Conservation (phyloP, 2,888 invertebrate species). For the Stenolophus ochropezus region DNA sequence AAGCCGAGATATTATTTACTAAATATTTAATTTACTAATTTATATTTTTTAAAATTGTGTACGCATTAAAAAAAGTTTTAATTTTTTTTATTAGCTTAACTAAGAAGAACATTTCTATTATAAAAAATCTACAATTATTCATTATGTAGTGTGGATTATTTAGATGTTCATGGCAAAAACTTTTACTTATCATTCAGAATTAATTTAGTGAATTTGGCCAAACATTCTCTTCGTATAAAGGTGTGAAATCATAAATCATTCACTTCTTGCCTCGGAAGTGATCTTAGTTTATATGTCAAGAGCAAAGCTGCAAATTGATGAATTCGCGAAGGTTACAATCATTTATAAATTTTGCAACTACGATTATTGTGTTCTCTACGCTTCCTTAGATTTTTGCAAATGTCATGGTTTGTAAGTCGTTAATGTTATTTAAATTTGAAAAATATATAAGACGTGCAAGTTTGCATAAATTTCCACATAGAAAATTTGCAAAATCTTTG, state of each 20-base stretch:
- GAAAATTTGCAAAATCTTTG: neutral
- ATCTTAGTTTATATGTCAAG: constrained; percentile 33
- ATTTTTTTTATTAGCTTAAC: no score
- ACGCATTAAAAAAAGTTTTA: no score
- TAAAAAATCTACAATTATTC: no score
- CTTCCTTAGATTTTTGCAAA: neutral
- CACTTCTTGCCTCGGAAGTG: neutral
- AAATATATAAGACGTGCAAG: neutral
- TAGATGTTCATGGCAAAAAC: no score
- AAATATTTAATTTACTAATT: no score
- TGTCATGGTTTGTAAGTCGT: constrained; percentile 16
- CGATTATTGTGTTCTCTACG: neutral
- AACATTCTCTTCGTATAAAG: neutral
- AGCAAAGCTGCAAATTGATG: neutral
- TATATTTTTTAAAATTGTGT: no score
- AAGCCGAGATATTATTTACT: no score
- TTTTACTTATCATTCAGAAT: neutral
- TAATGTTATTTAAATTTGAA: constrained; percentile 8
- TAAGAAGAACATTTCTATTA: no score
- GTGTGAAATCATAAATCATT: neutral
- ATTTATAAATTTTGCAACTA: constrained; percentile 15
- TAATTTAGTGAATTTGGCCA: neutral
- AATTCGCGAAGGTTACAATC: constrained; percentile 14
- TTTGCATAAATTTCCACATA: neutral
- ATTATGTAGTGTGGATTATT: no score